Conservation (phyloP, 2,888 invertebrate genomes). For the Xylophagus ater region DNA sequence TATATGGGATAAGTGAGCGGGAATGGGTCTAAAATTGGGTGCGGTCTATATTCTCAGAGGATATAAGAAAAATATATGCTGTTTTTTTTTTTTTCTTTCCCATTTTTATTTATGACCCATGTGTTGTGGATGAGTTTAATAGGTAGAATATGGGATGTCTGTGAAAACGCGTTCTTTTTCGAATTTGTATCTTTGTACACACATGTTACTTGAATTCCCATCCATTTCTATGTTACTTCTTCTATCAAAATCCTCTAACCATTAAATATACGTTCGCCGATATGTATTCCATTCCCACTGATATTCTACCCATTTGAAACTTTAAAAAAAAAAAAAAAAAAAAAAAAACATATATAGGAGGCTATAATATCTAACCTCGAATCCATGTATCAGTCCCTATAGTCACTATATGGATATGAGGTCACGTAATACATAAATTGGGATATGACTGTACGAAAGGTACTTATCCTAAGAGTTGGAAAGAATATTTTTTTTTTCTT, state of each 20-base stretch:
- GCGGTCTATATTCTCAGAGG: too few species aligned
- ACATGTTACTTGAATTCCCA: conserved; percentile 11
- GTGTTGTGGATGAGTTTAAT: conserved; percentile 12
- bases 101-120: conserved; percentile 17
- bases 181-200: conserved; percentile 8
- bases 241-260: neutral
- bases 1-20: too few species aligned
- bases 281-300: neutral
- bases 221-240: neutral
- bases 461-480: conserved; percentile 15
- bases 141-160: conserved; percentile 5
- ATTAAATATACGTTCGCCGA: neutral
- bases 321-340: too few species aligned
- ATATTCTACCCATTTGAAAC: too few species aligned
- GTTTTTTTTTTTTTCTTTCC: conserved; percentile 15
- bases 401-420: conserved; percentile 7
- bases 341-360: too few species aligned
- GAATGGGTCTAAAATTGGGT: too few species aligned
- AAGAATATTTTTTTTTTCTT: conserved; percentile 12
- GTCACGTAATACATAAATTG: conserved; percentile 18
- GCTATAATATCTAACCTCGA: neutral
- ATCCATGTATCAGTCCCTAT: neutral
- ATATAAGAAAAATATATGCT: too few species aligned
- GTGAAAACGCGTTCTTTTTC: conserved; percentile 6
- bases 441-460: conserved; percentile 10